Evolutionary conservation across 2,888 invertebrate species (phyloP).

Genomic region (Ennomos erosarius): DNA sequence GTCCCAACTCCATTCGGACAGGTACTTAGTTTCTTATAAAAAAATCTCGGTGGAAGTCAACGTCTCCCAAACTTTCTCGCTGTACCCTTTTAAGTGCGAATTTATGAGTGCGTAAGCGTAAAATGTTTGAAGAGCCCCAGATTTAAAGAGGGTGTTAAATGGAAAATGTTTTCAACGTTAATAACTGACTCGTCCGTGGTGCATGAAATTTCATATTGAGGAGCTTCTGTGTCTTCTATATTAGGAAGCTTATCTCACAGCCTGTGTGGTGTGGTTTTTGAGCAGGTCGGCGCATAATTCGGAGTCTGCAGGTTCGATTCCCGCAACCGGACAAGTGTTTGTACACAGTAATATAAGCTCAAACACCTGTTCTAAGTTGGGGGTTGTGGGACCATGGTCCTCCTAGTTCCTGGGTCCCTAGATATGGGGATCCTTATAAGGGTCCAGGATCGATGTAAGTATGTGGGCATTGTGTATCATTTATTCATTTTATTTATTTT

Average conservation of each 20-base stretch:
- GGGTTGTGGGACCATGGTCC: too few species aligned
- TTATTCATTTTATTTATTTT: too few species aligned
- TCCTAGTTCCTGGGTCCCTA: too few species aligned
- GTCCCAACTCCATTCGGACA: conserved; percentile 1
- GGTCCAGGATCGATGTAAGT: too few species aligned
- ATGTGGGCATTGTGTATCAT: too few species aligned
- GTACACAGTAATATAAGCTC: too few species aligned
- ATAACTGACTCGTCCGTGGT: conserved; percentile 15
- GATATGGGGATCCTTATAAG: too few species aligned
- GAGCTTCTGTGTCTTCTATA: conserved; percentile 2
- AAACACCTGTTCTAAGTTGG: too few species aligned
- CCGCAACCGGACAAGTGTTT: too few species aligned
- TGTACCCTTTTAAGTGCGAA: conserved; percentile 26
- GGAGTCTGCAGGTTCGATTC: too few species aligned
- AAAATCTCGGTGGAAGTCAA: conserved; percentile 13
- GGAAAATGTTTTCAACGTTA: conserved; percentile 19
- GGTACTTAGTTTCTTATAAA: conserved; percentile 6
- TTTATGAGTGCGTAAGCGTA: conserved; percentile 33
- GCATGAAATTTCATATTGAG: conserved; percentile 7
- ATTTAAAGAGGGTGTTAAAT: conserved; percentile 21
- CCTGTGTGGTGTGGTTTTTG: too few species aligned
- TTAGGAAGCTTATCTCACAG: not conserved
- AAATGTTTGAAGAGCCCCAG: conserved; percentile 29
- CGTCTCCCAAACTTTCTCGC: conserved; percentile 14
- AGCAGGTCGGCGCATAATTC: too few species aligned